Conservation (phyloP, 2,113 vertebrate species). For the Antechinus flavipes region DNA sequence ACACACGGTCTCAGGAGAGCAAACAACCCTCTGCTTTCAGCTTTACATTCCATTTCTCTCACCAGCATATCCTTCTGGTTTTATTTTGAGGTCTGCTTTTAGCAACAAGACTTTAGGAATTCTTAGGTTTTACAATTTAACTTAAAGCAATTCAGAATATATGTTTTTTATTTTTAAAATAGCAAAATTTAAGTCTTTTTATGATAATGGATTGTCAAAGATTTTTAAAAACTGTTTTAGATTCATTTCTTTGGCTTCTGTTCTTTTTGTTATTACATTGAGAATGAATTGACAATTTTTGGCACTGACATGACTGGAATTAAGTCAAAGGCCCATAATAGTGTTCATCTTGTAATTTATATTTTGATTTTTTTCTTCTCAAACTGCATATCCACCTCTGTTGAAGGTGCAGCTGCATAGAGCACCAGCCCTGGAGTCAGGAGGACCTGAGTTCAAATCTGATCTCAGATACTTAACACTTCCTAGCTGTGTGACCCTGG, state of each 20-base stretch:
- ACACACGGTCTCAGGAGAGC: constrained; percentile 18
- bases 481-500: too few species aligned
- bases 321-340: not conserved
- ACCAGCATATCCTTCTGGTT: not conserved
- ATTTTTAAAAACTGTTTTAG: constrained; percentile 25
- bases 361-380: not conserved
- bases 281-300: not conserved
- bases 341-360: not conserved
- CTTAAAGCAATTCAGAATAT: not conserved
- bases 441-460: too few species aligned
- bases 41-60: constrained; percentile 12
- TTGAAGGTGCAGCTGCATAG: not conserved
- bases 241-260: constrained; percentile 7
- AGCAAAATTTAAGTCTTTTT: not conserved
- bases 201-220: constrained; percentile 36
- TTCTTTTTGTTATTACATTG: not conserved
- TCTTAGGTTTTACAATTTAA: not conserved
- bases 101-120: constrained; percentile 33
- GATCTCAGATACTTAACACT: too few species aligned
- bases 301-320: not conserved
- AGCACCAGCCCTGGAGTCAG: too few species aligned
- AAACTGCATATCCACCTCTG: not conserved
- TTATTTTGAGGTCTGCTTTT: constrained; percentile 5
- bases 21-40: not conserved
- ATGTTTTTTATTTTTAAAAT: too few species aligned